These are phyloP conservation scores for Sebastes trivittatus DNA, from an alignment of 2,797 vertebrate species.

Conservation along the genomic window DNA sequence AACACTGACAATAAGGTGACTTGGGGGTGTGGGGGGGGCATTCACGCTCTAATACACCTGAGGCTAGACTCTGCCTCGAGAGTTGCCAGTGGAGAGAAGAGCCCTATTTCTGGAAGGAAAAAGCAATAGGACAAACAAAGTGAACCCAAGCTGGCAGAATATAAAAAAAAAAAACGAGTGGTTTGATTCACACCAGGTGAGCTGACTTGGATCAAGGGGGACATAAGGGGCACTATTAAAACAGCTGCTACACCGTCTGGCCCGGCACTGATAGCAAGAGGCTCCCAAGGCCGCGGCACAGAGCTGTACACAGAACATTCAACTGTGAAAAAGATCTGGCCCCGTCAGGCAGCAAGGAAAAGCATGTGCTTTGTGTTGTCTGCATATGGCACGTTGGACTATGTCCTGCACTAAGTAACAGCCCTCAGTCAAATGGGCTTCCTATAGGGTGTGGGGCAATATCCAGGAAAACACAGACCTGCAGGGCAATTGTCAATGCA, in stretches of 20 bases:
- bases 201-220: slow-evolving; percentile 58
- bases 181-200: slow-evolving; percentile 69
- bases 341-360: slow-evolving; percentile 46
- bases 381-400: slow-evolving; percentile 56
- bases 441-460: slow-evolving; percentile 8
- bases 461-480: slow-evolving; percentile 12
- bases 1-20: slow-evolving; percentile 60
- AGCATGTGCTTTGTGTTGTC: slow-evolving; percentile 66
- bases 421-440: slow-evolving; percentile 34
- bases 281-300: slow-evolving; percentile 38
- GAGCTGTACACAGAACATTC: slow-evolving; percentile 34
- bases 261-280: slow-evolving; percentile 55
- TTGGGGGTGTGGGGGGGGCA: slow-evolving; percentile 42
- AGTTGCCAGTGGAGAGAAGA: slow-evolving; percentile 50
- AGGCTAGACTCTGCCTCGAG: slow-evolving; percentile 45
- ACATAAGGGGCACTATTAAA: slow-evolving; percentile 67
- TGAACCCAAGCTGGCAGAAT: slow-evolving; percentile 52
- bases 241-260: slow-evolving; percentile 69
- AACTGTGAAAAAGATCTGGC: slow-evolving; percentile 59
- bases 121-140: slow-evolving; percentile 56
- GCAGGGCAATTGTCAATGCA: not conserved
- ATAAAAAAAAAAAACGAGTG: slow-evolving; percentile 26
- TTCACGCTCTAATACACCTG: slow-evolving; percentile 70
- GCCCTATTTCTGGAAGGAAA: slow-evolving; percentile 41
- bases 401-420: slow-evolving; percentile 20